A percentile compares a stretch with the other conserved stretches of the same genome.
phyloP scores from a whole-genome alignment of 2,113 vertebrate species.

The Hydropotes inermis region DNA sequence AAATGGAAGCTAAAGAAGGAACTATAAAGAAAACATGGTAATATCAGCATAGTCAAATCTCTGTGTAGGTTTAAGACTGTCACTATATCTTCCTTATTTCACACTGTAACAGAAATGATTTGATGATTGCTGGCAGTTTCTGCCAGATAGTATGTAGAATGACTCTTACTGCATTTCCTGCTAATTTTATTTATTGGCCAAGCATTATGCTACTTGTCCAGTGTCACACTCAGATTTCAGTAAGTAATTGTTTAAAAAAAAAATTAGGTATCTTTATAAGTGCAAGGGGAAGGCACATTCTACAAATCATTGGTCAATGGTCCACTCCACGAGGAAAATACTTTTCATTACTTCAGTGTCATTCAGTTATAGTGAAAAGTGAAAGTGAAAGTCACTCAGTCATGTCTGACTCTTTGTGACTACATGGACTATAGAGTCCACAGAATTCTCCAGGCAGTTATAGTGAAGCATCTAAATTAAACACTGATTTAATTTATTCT shows the following conservation, averaged over 20 bases:
- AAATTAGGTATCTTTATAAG: not conserved
- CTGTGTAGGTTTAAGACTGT: not conserved
- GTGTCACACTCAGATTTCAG: not conserved
- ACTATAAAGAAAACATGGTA: not conserved
- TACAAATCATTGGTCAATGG: not conserved
- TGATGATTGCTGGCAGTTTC: not conserved
- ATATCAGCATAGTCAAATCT: not conserved
- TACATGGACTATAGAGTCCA: not conserved
- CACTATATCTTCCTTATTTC: not conserved
- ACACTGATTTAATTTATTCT: not conserved
- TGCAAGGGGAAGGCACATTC: not conserved
- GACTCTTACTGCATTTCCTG: not conserved
- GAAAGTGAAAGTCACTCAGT: not conserved
- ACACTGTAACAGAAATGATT: not conserved
- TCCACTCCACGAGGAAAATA: not conserved
- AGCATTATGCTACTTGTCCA: not conserved
- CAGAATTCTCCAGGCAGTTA: not conserved
- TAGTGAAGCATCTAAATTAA: not conserved
- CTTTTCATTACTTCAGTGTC: not conserved
- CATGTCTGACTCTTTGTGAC: not conserved
- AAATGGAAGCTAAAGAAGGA: not conserved
- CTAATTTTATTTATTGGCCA: not conserved
- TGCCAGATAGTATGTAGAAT: not conserved
- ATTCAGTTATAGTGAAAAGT: not conserved
- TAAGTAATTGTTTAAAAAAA: not conserved